Evolutionary conservation across 2,797 vertebrate species (phyloP), one percentile per base, ranked within the genome.

Genomic region (Karalla daura): DNA sequence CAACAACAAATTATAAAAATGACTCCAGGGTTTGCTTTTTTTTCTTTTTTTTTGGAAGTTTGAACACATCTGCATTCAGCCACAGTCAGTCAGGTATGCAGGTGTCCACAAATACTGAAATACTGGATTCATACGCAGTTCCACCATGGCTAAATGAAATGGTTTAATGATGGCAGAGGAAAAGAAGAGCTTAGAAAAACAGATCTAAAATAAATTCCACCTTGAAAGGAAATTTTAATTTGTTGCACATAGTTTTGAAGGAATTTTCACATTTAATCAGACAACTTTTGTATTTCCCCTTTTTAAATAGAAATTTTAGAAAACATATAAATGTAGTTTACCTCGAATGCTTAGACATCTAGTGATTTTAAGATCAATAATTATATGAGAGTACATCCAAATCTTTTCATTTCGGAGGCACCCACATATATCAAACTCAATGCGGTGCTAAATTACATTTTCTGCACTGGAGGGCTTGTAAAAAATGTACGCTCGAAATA

Each of bases 401-500:
- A n/a, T n/a, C n/a, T n/a, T n/a, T n/a, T n/a, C n/a, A n/a, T n/a
- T n/a, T n/a, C n/a, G n/a, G n/a, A n/a, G 40, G 15, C n/a, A 23
- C n/a, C 30, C 25, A 61, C 47, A 60, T 30, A 59, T 55, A 49
- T 52, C 56, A 49, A 30, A 52, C 15, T 23, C 21, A 24, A 53
- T n/a, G 55, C 51, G 23, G 28, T 20, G 24, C 39, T 50, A 54
- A 64, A 63, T 5, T 43, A 30, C 25, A 32, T 24, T 54, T 78
- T 70, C 10, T 32, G 43, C 18, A 56, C 28, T 58, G 24, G 41
- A 35, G 54, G 20, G 2, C 24, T 55, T 40, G 58, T 46, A 7
- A 47, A 41, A 70, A 43, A 52, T 47, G 10, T 53, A n/a, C n/a
- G n/a, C n/a, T 13, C 53, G 35, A 65, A 50, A 49, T 63, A 75